A percentile compares a stretch with the other conserved stretches of the same genome.
Conservation (phyloP, 2,888 invertebrate species). For the Zhuqinia jingwanae region DNA sequence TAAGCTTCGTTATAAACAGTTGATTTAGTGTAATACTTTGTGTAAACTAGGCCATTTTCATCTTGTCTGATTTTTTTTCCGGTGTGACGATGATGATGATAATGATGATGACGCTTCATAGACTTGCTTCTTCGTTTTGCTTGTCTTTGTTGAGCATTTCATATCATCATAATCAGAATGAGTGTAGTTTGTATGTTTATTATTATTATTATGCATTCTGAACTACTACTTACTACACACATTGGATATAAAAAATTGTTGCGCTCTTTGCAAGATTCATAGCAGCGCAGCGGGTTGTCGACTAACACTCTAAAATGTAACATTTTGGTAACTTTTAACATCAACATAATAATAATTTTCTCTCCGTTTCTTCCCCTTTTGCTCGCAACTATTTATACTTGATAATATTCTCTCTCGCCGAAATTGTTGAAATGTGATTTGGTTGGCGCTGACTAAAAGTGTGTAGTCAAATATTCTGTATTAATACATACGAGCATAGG, state of each 20-base stretch:
- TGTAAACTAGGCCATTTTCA: constrained; percentile 72
- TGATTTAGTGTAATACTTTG: constrained; percentile 74
- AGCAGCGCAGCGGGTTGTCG: constrained; percentile 68
- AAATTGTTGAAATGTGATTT: no score
- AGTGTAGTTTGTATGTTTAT: no score
- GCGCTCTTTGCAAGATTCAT: constrained; percentile 2
- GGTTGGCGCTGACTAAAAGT: no score
- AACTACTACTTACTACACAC: background rate
- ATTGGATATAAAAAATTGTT: constrained; percentile 4
- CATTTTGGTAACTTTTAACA: constrained; percentile 57
- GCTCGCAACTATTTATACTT: no score
- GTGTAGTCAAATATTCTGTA: constrained; percentile 6
- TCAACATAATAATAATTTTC: constrained; percentile 64
- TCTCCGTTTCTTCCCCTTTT: constrained; percentile 8
- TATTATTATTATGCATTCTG: background rate
- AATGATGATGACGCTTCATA: background rate
- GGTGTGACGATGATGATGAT: no score
- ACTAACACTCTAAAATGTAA: constrained; percentile 50
- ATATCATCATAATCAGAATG: background rate
- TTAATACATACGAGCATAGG: background rate
- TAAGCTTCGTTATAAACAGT: constrained; percentile 72
- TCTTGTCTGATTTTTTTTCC: constrained; percentile 51
- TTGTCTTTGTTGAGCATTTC: background rate
- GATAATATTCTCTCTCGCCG: no score
- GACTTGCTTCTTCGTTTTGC: constrained; percentile 1